Percentiles rank a stretch among this genome's conserved stretches.
These are phyloP conservation scores for Germaria angustata DNA, from an alignment of 2,888 invertebrate genomes.

Conservation along the genomic window DNA sequence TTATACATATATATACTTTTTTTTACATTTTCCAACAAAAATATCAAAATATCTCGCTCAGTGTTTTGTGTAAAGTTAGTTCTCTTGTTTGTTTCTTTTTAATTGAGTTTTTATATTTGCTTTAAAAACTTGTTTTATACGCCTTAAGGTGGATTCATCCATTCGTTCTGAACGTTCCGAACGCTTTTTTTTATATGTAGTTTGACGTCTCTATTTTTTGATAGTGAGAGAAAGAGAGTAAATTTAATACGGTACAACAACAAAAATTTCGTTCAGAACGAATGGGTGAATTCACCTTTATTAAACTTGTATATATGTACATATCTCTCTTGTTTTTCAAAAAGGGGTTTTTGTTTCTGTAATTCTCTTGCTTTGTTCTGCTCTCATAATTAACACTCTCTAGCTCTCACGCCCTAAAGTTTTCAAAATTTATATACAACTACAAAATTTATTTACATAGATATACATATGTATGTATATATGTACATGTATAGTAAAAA, in stretches of 20 bases:
- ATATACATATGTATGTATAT: neutral
- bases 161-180: too few relatives aligned
- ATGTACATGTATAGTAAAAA: neutral
- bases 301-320: slow-evolving; percentile 15
- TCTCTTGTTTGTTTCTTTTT: slow-evolving; percentile 22
- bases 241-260: too few relatives aligned
- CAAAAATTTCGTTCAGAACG: too few relatives aligned
- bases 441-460: neutral
- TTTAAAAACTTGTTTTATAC: slow-evolving; percentile 32
- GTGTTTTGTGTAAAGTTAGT: slow-evolving; percentile 36
- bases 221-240: too few relatives aligned
- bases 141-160: too few relatives aligned
- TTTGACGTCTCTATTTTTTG: too few relatives aligned
- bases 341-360: neutral
- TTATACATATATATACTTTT: neutral
- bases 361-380: slow-evolving; percentile 25
- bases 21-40: neutral
- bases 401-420: slow-evolving; percentile 60
- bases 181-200: too few relatives aligned
- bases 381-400: neutral
- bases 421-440: slow-evolving; percentile 16
- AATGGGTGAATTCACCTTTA: too few relatives aligned
- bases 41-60: slow-evolving; percentile 9
- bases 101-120: neutral
- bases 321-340: slow-evolving; percentile 8